Evolutionary conservation across 2,113 vertebrate species (phyloP).

Genomic region (Formicarius rufipectus): DNA sequence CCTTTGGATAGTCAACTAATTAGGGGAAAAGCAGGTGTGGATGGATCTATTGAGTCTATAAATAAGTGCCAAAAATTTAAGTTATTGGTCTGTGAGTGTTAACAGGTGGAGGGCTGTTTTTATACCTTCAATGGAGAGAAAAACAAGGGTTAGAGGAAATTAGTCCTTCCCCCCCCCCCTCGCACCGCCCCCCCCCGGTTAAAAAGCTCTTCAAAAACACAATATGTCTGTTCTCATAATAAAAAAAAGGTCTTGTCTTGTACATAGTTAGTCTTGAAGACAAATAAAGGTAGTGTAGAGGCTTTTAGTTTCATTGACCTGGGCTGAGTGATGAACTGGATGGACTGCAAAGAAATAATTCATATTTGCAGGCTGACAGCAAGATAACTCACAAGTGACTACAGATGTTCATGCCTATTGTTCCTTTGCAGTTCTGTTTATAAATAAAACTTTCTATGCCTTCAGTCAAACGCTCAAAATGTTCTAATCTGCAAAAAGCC

Average conservation of each 20-base stretch:
- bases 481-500: conserved; percentile 40
- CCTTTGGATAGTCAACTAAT: conserved; percentile 76
- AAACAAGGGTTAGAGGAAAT: conserved; percentile 23
- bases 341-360: conserved; percentile 54
- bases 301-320: conserved; percentile 31
- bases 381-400: conserved; percentile 52
- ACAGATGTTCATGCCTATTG: conserved; percentile 35
- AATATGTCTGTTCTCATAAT: not conserved
- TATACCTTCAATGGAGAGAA: conserved; percentile 41
- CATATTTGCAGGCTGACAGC: conserved; percentile 43
- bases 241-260: not conserved
- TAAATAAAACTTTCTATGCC: conserved; percentile 28
- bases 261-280: conserved; percentile 44
- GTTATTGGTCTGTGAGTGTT: conserved; percentile 77
- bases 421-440: conserved; percentile 41
- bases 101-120: conserved; percentile 71
- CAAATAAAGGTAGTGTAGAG: conserved; percentile 24
- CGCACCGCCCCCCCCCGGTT: not conserved
- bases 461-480: conserved; percentile 48
- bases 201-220: conserved; percentile 57
- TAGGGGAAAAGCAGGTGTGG: conserved; percentile 79
- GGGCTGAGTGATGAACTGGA: conserved; percentile 10
- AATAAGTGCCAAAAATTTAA: conserved; percentile 76
- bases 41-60: conserved; percentile 71
- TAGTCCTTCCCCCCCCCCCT: not conserved